These are phyloP conservation scores for Protobothrops flavoviridis DNA, from an alignment of 2,113 vertebrate species.

Conservation along the genomic window DNA sequence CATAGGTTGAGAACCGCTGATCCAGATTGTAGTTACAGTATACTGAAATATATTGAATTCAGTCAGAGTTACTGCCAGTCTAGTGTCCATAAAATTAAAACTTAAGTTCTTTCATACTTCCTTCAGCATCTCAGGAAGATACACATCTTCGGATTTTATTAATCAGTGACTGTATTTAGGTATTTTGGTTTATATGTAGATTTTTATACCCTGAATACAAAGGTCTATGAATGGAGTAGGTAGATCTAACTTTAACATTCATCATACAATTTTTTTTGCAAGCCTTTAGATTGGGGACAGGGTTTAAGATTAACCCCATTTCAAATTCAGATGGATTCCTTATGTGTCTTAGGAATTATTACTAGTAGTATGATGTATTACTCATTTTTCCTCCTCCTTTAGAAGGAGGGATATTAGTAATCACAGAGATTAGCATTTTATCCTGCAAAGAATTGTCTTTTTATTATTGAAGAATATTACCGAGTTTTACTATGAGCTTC, in stretches of 20 bases:
- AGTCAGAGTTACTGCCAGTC: background rate
- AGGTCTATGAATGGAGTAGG: background rate
- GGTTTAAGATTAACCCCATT: background rate
- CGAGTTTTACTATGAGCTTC: background rate
- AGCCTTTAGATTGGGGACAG: background rate
- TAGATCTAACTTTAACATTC: background rate
- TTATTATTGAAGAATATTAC: background rate
- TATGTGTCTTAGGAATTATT: background rate
- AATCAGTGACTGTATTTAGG: background rate
- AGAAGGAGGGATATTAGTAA: background rate
- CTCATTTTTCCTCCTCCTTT: background rate
- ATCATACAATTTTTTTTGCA: background rate
- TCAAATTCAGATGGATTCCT: background rate
- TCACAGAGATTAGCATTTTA: background rate
- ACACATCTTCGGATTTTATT: background rate
- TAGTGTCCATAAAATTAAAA: background rate
- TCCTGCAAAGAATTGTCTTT: background rate
- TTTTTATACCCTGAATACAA: background rate
- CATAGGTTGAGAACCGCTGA: too few relatives aligned
- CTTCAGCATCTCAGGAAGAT: background rate
- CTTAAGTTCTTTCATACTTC: background rate
- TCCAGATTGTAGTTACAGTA: background rate
- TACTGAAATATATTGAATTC: background rate
- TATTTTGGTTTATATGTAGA: background rate
- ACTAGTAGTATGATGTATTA: background rate